Percentiles rank a stretch among this genome's conserved stretches.
Evolutionary conservation across 1,140 invertebrate genomes (phyloP).

Genomic region (Diachasmimorpha longicaudata): DNA sequence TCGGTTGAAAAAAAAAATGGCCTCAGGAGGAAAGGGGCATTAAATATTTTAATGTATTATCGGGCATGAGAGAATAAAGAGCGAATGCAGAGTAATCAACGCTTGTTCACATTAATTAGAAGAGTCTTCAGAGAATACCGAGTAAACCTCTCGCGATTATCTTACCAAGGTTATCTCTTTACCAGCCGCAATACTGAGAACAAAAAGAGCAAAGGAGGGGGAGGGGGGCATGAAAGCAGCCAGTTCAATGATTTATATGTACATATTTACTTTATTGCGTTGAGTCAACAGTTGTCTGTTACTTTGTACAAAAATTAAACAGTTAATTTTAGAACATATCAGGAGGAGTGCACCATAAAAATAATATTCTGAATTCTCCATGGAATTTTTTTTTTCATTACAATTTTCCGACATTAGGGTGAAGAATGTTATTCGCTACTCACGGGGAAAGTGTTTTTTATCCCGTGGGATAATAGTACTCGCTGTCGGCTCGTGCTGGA

Average conservation of each 20-base stretch:
- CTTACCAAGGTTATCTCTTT: constrained; percentile 3
- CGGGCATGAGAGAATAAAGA: constrained; percentile 2
- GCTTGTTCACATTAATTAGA: constrained; percentile 9
- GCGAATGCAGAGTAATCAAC: constrained; percentile 7
- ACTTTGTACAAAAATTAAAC: too few species aligned
- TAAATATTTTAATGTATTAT: constrained; percentile 9
- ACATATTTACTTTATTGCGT: background rate
- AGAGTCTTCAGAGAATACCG: background rate
- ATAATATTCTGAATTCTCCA: too few species aligned
- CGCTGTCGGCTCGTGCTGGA: too few species aligned
- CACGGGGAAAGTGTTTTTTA: too few species aligned
- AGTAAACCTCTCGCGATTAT: constrained; percentile 1
- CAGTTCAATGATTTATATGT: background rate
- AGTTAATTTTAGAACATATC: too few species aligned
- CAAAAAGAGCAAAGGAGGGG: background rate
- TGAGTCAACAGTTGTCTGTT: background rate
- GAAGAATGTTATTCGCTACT: too few species aligned
- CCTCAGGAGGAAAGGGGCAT: background rate
- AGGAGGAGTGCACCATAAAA: too few species aligned
- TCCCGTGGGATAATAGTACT: too few species aligned
- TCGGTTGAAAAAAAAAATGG: background rate
- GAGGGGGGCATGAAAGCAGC: background rate
- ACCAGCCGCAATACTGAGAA: background rate
- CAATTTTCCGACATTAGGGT: too few species aligned
- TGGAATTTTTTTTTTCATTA: too few species aligned